Evolutionary conservation across 2,797 vertebrate genomes (phyloP).

Genomic region (Podarcis lilfordi): DNA sequence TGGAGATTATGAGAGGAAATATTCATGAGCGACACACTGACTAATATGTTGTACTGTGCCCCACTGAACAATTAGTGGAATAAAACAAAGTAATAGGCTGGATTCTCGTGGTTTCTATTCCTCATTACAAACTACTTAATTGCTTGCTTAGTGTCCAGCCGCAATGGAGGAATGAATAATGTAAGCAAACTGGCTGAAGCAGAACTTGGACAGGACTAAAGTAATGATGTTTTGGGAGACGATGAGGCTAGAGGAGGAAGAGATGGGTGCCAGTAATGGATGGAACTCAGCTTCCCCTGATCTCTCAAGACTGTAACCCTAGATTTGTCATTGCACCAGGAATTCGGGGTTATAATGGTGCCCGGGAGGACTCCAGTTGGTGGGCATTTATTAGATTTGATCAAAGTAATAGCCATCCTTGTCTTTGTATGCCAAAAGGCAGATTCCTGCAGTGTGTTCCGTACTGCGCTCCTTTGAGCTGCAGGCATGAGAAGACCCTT

Average conservation of each 20-base stretch:
- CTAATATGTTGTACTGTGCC: neutral
- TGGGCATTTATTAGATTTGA: neutral
- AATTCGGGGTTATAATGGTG: neutral
- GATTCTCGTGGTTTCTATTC: constrained; percentile 6
- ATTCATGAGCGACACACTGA: neutral
- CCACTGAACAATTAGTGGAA: neutral
- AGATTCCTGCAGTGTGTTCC: neutral
- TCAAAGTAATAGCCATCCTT: neutral
- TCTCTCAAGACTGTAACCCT: neutral
- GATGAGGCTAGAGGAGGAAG: neutral
- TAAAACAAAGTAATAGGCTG: neutral
- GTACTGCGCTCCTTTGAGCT: no score
- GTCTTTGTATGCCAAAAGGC: neutral
- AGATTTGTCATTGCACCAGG: neutral
- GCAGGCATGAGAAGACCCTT: neutral
- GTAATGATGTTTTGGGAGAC: neutral
- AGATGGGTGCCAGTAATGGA: no score
- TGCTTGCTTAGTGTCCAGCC: neutral
- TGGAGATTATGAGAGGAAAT: neutral
- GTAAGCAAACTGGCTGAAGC: neutral
- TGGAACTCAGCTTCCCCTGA: neutral
- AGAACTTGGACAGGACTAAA: neutral
- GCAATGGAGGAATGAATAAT: no score
- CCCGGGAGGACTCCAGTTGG: neutral
- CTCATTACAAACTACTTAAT: neutral